Base-by-base conservation (phyloP, 2,888 invertebrate species). In the Oligia strigilis region DNA sequence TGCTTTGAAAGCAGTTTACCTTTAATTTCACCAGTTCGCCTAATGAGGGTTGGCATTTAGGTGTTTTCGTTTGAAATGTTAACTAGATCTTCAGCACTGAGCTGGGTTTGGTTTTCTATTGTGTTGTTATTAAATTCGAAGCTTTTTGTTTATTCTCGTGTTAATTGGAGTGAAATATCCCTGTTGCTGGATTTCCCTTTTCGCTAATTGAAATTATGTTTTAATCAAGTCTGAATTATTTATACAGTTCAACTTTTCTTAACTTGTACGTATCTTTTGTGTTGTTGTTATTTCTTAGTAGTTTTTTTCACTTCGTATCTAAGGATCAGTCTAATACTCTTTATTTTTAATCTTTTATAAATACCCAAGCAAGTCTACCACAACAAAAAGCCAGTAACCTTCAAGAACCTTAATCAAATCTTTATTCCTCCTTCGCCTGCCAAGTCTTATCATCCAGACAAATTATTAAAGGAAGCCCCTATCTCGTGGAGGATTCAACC, bases 401-500 rank as follows among this genome's bases (percentile, higher is more conserved):
- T 43, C 72, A 75, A 64, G 3, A 52, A 78, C 72, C 46, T 64
- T 73, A 64, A 65, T 78, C 70, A 75, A 76, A 70, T 73, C 72
- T 73, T 73, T 73, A 85, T 75, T 75, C 73, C 72, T 64, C 58
- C 67, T n/a, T 77, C 64, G 52, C 70, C 70, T 75, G 88, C 74
- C 66, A 72, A 58, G 72, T 83, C 80, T 84, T 87, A 89, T 87
- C 88, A 58, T 40, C 55, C 73, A 80, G 80, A 87, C 83, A 82
- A 87, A 86, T 88, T 83, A 86, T 86, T 80, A 81, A 86, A 74
- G 85, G 83, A 84, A 82, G 77, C 78, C 80, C 49, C 69, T 81
- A 82, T 86, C 83, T 86, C 64, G 70, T 78, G 75, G 87, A 87
- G 83, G 89, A 84, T 85, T 74, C 81, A 92, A 95, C 95, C 94